These are phyloP conservation scores for Enoplolaimus lenunculus DNA, from an alignment of 2,888 invertebrate species.

Conservation along the genomic window DNA sequence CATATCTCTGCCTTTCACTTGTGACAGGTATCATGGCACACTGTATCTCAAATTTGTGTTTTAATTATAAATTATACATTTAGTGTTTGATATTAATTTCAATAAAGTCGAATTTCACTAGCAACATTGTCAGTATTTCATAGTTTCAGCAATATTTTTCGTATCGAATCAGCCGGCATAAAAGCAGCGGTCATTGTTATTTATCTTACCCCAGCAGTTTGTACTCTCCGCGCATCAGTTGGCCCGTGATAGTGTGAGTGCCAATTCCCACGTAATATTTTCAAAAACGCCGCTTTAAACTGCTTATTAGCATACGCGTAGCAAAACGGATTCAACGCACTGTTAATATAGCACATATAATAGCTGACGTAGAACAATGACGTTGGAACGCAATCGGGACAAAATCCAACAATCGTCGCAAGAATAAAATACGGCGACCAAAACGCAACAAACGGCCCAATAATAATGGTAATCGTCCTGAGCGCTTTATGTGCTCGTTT, in stretches of 20 bases:
- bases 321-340: constrained; percentile 36
- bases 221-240: no score
- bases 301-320: constrained; percentile 38
- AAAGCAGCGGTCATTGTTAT: no score
- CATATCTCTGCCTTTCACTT: no score
- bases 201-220: no score
- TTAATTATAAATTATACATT: no score
- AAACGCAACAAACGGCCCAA: constrained; percentile 38
- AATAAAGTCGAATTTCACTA: no score
- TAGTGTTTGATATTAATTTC: no score
- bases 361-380: constrained; percentile 36
- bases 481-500: constrained; percentile 36
- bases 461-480: constrained; percentile 29
- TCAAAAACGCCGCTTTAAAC: constrained; percentile 34
- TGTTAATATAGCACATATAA: constrained; percentile 39
- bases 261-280: constrained; percentile 16
- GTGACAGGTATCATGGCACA: no score
- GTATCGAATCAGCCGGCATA: no score
- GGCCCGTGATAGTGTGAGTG: neutral
- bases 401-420: constrained; percentile 40
- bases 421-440: constrained; percentile 41
- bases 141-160: no score
- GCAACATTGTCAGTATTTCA: no score
- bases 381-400: constrained; percentile 34
- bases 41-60: no score